Evolutionary conservation across 2,888 invertebrate genomes (phyloP).

Genomic region (Ophioninae sp.): DNA sequence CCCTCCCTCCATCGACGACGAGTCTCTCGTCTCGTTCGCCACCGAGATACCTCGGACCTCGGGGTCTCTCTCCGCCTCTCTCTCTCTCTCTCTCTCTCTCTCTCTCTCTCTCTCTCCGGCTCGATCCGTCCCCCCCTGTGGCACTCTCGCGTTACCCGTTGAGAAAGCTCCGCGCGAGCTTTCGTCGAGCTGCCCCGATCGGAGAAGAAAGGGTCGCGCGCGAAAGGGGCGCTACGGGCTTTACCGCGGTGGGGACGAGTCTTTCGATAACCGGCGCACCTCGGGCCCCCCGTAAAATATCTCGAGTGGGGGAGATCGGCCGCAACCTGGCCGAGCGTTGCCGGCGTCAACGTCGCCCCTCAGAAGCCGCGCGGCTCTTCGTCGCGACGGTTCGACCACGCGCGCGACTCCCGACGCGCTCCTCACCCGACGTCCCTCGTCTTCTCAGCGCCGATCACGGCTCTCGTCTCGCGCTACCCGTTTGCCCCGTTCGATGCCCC

Average conservation of each 20-base stretch:
- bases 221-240: slow-evolving; percentile 61
- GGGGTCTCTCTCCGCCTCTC: slow-evolving; percentile 37
- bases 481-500: neutral
- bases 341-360: slow-evolving; percentile 12
- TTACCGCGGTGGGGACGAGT: slow-evolving; percentile 12
- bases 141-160: slow-evolving; percentile 26
- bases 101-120: neutral
- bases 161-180: slow-evolving; percentile 56
- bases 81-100: slow-evolving; percentile 36
- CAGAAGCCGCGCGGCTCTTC: slow-evolving; percentile 52
- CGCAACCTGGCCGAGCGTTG: slow-evolving; percentile 18
- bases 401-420: slow-evolving; percentile 1
- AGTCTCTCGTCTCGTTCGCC: slow-evolving; percentile 69
- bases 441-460: neutral
- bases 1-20: slow-evolving; percentile 70
- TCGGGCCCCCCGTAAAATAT: slow-evolving; percentile 32
- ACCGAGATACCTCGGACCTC: slow-evolving; percentile 57
- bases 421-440: neutral
- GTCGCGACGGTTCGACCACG: slow-evolving; percentile 49
- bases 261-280: slow-evolving; percentile 15
- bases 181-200: slow-evolving; percentile 10
- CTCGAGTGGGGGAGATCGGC: slow-evolving; percentile 44
- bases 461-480: neutral
- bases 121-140: neutral
- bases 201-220: slow-evolving; percentile 36